A percentile compares a stretch with the other conserved stretches of the same genome.
These are phyloP conservation scores for Atrina japonica DNA, from an alignment of 2,888 invertebrate genomes.

Conservation along the genomic window DNA sequence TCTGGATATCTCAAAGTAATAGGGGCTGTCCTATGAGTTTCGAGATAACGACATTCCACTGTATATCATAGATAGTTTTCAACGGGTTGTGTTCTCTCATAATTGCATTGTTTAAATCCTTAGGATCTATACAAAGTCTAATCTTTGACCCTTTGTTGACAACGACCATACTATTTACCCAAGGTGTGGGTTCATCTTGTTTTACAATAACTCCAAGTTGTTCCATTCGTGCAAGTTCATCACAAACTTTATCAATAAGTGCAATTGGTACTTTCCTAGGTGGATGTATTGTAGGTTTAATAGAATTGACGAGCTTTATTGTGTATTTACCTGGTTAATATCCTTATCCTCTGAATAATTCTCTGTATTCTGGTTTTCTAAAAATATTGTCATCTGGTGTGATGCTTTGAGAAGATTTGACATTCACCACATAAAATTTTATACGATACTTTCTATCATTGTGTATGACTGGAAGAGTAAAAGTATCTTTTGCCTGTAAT, in stretches of 20 bases:
- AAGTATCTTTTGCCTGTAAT: constrained; percentile 28
- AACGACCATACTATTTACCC: constrained; percentile 55
- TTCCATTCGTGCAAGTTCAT: constrained; percentile 49
- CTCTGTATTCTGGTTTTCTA: constrained; percentile 21
- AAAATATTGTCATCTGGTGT: constrained; percentile 15
- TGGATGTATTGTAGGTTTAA: too few relatives aligned
- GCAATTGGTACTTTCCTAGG: constrained; percentile 43
- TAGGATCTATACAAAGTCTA: constrained; percentile 52
- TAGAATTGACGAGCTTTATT: constrained; percentile 37
- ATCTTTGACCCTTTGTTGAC: constrained; percentile 41
- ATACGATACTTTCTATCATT: constrained; percentile 20
- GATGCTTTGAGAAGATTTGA: too few relatives aligned
- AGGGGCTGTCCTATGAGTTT: too few relatives aligned
- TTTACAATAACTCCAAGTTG: constrained; percentile 38
- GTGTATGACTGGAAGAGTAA: constrained; percentile 15
- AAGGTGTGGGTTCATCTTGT: constrained; percentile 48
- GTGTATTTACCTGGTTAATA: constrained; percentile 33
- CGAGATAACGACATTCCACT: too few relatives aligned
- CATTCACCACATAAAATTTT: constrained; percentile 40
- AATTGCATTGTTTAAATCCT: constrained; percentile 51
- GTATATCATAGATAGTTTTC: constrained; percentile 39
- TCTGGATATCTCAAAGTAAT: too few relatives aligned
- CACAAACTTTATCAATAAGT: constrained; percentile 42
- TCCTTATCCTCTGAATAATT: constrained; percentile 44
- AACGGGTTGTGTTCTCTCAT: constrained; percentile 39